Conservation (phyloP, 2,797 vertebrate species). For the Calcarius lapponicus region DNA sequence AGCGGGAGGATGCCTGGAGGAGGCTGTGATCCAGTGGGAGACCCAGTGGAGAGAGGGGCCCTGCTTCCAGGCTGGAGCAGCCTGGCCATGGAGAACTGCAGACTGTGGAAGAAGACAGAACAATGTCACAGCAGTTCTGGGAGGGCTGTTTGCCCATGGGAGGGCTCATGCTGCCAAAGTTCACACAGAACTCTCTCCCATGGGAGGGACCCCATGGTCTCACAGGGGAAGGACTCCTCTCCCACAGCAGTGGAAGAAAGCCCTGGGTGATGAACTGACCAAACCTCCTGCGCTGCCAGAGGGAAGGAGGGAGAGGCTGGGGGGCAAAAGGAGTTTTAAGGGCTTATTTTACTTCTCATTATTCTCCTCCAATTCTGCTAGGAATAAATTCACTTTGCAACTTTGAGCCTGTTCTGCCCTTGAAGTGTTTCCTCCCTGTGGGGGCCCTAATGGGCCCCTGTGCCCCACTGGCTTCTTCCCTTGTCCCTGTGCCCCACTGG, state of each 20-base stretch:
- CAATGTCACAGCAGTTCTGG: neutral
- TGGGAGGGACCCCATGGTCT: neutral
- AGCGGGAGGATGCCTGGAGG: neutral
- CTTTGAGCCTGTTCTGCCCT: neutral
- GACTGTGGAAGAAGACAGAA: neutral
- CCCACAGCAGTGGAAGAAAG: no score
- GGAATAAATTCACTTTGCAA: neutral
- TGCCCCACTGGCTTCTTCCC: no score
- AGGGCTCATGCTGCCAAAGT: neutral
- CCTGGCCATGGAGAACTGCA: neutral
- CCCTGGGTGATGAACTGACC: no score
- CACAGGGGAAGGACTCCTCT: neutral
- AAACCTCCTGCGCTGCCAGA: neutral
- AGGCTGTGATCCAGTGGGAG: neutral
- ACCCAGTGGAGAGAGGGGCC: no score
- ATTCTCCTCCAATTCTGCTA: neutral
- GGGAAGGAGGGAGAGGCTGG: neutral
- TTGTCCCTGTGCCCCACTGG: no score
- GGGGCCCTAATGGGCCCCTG: no score
- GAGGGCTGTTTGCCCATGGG: neutral
- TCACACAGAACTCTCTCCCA: neutral
- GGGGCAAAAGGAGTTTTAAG: neutral
- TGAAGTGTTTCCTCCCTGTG: neutral
- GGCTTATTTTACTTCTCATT: neutral
- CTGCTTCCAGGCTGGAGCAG: neutral